Percentiles rank a stretch among this genome's conserved stretches.
Evolutionary conservation across 2,113 vertebrate species (phyloP).

Genomic region (Nycticebus coucang): DNA sequence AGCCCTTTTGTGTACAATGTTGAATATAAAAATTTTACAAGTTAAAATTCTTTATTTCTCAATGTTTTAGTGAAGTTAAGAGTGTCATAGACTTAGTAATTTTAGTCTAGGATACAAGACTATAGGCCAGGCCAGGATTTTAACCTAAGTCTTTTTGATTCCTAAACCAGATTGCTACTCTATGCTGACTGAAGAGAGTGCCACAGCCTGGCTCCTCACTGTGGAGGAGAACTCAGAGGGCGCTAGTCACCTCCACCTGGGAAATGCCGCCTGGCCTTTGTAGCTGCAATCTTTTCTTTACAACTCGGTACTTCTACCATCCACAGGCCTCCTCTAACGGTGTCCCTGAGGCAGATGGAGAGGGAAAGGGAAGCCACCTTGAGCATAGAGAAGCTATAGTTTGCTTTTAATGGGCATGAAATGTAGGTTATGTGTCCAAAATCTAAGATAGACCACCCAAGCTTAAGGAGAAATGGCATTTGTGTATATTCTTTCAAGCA

Average conservation of each 20-base stretch:
- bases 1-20: not conserved
- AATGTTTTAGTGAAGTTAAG: not conserved
- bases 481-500: not conserved
- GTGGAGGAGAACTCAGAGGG: not conserved
- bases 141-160: not conserved
- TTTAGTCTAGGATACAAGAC: not conserved
- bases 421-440: not conserved
- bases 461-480: not conserved
- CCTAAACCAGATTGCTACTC: not conserved
- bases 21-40: not conserved
- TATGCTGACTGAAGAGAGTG: not conserved
- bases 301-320: not conserved
- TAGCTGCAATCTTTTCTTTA: not conserved
- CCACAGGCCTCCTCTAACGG: not conserved
- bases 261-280: not conserved
- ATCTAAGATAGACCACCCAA: not conserved
- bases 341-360: not conserved
- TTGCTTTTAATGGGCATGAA: not conserved
- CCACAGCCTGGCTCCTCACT: not conserved
- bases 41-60: conserved; percentile 19
- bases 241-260: rapidly evolving
- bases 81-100: not conserved
- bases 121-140: not conserved
- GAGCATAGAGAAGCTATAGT: not conserved
- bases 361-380: not conserved